These are phyloP conservation scores for Pollicipes pollicipes DNA, from an alignment of 1,140 invertebrate genomes.

Conservation along the genomic window DNA sequence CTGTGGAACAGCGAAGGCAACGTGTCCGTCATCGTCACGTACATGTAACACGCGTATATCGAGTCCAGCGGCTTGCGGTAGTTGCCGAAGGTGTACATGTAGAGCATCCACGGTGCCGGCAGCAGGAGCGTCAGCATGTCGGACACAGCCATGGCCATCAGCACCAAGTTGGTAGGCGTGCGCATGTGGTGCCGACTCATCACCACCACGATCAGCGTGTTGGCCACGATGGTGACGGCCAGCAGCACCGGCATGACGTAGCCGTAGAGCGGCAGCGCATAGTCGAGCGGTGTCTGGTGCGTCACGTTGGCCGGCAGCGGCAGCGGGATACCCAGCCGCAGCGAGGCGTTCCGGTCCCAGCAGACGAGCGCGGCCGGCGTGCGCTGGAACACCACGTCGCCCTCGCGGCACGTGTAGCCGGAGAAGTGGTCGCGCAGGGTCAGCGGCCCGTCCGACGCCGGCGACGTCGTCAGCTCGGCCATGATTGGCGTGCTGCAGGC, in stretches of 20 bases:
- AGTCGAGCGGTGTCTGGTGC: conserved; percentile 34
- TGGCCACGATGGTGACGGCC: conserved; percentile 71
- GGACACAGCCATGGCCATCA: conserved; percentile 70
- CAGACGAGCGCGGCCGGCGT: not conserved
- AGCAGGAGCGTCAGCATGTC: conserved; percentile 81
- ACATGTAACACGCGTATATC: conserved; percentile 52
- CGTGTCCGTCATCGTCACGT: conserved; percentile 52
- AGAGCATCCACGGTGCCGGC: conserved; percentile 62
- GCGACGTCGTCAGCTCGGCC: too few relatives aligned
- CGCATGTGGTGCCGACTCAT: conserved; percentile 42
- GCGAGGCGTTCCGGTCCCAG: conserved; percentile 4
- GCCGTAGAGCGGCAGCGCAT: conserved; percentile 43
- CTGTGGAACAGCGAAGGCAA: conserved; percentile 73
- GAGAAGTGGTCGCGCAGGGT: not conserved
- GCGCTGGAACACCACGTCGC: conserved; percentile 3
- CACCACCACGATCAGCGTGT: conserved; percentile 65
- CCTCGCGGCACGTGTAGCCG: not conserved
- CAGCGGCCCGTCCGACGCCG: too few relatives aligned
- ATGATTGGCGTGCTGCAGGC: too few relatives aligned
- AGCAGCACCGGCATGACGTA: conserved; percentile 67
- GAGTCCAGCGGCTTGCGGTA: conserved; percentile 57
- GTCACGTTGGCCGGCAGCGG: not conserved
- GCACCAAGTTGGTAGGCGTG: conserved; percentile 46
- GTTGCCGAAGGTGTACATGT: conserved; percentile 77
- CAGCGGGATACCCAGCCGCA: not conserved